A percentile compares a stretch with the other conserved stretches of the same genome.
phyloP scores from a whole-genome alignment of 2,888 invertebrate species.

The Litoditis marina region DNA sequence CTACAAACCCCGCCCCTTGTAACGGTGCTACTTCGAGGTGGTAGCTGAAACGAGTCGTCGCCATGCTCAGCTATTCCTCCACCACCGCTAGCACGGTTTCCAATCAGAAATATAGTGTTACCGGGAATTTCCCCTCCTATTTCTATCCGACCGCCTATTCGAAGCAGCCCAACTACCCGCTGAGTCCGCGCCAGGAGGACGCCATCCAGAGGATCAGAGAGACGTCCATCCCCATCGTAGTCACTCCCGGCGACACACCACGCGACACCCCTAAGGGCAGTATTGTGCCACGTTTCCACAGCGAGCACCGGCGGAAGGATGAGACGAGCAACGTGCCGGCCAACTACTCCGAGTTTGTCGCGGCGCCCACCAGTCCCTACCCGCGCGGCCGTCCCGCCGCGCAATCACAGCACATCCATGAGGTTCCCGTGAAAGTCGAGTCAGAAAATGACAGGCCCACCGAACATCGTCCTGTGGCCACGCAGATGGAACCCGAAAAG shows the following conservation, averaged over 20 bases:
- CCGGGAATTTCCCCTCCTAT: conserved; percentile 30
- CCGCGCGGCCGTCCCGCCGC: neutral
- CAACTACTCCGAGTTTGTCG: conserved; percentile 31
- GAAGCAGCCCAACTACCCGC: conserved; percentile 17
- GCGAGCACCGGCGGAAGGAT: conserved; percentile 16
- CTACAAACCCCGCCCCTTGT: too few relatives aligned
- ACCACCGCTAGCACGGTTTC: neutral
- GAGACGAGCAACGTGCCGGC: conserved; percentile 9
- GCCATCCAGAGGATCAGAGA: conserved; percentile 39
- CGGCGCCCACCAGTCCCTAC: conserved; percentile 28
- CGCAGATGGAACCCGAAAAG: conserved; percentile 29
- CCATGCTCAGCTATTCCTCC: neutral
- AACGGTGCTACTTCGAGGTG: too few relatives aligned
- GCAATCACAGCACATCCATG: neutral
- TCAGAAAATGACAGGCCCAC: conserved; percentile 9
- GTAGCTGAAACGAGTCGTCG: too few relatives aligned
- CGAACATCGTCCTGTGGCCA: conserved; percentile 28
- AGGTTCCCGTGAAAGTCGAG: neutral
- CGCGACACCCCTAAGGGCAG: neutral
- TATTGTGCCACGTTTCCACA: conserved; percentile 15
- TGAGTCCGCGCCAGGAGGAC: conserved; percentile 44
- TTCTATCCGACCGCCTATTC: conserved; percentile 32
- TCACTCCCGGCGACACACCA: conserved; percentile 6
- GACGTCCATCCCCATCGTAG: conserved; percentile 27
- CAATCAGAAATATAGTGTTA: neutral